Evolutionary conservation across 2,888 invertebrate species (phyloP).

Genomic region (Phanerotoma sp.): DNA sequence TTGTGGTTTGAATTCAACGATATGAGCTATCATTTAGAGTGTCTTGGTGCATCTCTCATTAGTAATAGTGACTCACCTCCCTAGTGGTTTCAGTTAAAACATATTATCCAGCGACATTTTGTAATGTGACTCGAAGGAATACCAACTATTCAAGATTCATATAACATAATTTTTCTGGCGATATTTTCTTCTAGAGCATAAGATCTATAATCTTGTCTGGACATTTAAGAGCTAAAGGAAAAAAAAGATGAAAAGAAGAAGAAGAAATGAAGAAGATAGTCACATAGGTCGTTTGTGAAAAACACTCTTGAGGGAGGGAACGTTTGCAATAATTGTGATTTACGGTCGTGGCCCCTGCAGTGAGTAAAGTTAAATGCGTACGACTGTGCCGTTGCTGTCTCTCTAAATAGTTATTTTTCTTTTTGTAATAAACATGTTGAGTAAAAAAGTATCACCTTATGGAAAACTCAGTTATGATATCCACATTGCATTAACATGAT

Average conservation of each 20-base stretch:
- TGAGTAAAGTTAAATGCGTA: slow-evolving; percentile 40
- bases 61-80: too few relatives aligned
- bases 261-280: slow-evolving; percentile 5
- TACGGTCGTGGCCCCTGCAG: slow-evolving; percentile 39
- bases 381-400: slow-evolving; percentile 12
- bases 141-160: slow-evolving; percentile 1
- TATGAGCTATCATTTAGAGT: too few relatives aligned
- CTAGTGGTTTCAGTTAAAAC: too few relatives aligned
- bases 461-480: neutral
- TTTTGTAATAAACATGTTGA: too few relatives aligned
- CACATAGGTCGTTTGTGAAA: slow-evolving; percentile 31
- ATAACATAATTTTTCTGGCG: neutral
- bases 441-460: too few relatives aligned
- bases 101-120: too few relatives aligned
- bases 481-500: slow-evolving; percentile 7
- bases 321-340: slow-evolving; percentile 52
- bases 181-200: slow-evolving; percentile 7
- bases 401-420: slow-evolving; percentile 13
- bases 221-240: slow-evolving; percentile 1
- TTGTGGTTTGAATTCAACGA: too few relatives aligned
- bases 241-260: slow-evolving; percentile 6
- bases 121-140: too few relatives aligned
- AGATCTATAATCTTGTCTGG: slow-evolving; percentile 28
- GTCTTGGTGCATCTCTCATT: too few relatives aligned
- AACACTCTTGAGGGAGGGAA: slow-evolving; percentile 37